Conservation (phyloP, 2,113 vertebrate species). For the Odontophorus gujanensis region DNA sequence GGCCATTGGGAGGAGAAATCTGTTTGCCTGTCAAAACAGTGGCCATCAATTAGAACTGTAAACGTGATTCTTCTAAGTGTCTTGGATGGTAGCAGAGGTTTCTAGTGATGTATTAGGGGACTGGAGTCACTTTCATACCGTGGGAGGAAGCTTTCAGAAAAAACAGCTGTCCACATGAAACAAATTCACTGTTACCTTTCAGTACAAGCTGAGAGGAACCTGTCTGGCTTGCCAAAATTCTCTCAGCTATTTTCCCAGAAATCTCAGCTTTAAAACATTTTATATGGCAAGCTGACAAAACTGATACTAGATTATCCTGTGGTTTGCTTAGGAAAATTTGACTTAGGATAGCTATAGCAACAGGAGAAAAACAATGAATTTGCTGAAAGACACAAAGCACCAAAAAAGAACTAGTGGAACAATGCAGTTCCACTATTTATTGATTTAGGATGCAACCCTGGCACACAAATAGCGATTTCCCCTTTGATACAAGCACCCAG, state of each 20-base stretch:
- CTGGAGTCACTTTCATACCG: constrained; percentile 48
- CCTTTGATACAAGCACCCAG: constrained; percentile 47
- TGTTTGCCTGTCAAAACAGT: constrained; percentile 62
- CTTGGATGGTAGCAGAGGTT: constrained; percentile 45
- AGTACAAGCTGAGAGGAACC: constrained; percentile 37
- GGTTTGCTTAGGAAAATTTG: constrained; percentile 40
- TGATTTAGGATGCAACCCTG: background rate
- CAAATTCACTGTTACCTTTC: constrained; percentile 50
- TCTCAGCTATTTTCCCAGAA: constrained; percentile 14
- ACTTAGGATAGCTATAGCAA: background rate
- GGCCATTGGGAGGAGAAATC: constrained; percentile 53
- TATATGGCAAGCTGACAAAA: background rate
- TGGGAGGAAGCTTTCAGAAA: constrained; percentile 52
- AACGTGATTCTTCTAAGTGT: constrained; percentile 62
- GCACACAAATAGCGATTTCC: constrained; percentile 24
- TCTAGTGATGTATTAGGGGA: constrained; percentile 56
- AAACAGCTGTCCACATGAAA: constrained; percentile 35
- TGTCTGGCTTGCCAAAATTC: constrained; percentile 8
- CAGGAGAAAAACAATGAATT: background rate
- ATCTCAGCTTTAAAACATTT: constrained; percentile 36
- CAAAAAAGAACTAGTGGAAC: background rate
- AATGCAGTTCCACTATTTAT: background rate
- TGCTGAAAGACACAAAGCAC: background rate
- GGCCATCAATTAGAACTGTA: constrained; percentile 69
- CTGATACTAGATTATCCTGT: background rate